Percentiles rank a stretch among this genome's conserved stretches.
These are phyloP conservation scores for Forpus xanthops DNA, from an alignment of 2,797 vertebrate species.

Conservation along the genomic window DNA sequence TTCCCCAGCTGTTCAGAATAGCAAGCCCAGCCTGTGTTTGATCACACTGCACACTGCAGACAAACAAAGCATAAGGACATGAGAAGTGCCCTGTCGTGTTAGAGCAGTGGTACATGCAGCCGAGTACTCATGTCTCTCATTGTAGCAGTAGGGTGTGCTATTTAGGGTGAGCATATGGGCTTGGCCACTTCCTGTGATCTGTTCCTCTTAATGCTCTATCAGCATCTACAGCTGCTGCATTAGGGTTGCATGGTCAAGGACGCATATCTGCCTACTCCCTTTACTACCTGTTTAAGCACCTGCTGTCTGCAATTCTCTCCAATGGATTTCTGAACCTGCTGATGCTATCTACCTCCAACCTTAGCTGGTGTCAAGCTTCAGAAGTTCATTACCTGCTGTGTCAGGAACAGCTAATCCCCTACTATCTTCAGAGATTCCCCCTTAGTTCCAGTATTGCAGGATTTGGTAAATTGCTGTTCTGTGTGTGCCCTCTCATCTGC, in stretches of 20 bases:
- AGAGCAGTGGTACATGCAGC: background rate
- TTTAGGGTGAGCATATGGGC: background rate
- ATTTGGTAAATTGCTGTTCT: background rate
- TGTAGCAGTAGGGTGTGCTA: background rate
- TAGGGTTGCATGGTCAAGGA: background rate
- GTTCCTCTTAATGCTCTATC: background rate
- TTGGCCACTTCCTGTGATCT: background rate
- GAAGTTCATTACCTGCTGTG: background rate
- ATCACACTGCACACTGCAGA: background rate
- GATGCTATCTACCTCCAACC: background rate
- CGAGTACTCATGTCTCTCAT: background rate
- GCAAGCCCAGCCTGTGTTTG: background rate
- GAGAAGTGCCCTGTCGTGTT: fast-evolving
- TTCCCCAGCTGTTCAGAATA: background rate
- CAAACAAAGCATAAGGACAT: background rate
- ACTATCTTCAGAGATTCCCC: background rate
- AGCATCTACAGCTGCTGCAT: background rate
- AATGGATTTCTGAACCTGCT: background rate
- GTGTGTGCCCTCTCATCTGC: background rate
- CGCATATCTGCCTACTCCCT: background rate
- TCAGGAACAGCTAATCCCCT: background rate
- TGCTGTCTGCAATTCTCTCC: background rate
- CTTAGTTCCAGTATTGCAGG: background rate
- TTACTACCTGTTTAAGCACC: background rate
- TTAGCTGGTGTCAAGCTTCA: background rate